Conservation (phyloP, 64 coral and sea anemone genomes). For the Pocillopora damicornis region DNA sequence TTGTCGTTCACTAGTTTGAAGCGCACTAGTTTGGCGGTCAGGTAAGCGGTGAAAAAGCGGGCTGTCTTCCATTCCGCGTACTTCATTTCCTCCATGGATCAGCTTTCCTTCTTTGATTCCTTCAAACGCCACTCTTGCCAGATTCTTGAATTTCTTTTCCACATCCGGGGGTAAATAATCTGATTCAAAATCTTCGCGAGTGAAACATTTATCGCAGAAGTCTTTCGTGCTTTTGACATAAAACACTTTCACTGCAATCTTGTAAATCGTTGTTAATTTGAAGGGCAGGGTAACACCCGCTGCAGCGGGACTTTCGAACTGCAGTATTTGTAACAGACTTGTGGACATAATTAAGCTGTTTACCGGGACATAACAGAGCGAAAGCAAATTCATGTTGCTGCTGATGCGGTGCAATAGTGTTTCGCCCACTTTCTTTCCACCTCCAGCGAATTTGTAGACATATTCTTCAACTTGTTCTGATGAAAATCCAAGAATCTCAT, state of each 20-base stretch:
- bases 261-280: conserved; percentile 42
- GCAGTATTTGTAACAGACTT: too few species aligned
- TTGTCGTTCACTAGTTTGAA: background rate
- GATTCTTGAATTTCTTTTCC: too few species aligned
- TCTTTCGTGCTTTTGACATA: background rate
- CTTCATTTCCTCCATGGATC: too few species aligned
- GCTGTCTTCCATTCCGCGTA: conserved; percentile 17
- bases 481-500: conserved; percentile 70
- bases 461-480: background rate
- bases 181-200: too few species aligned
- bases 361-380: background rate
- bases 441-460: conserved; percentile 30
- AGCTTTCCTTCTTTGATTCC: too few species aligned
- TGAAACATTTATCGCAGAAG: too few species aligned
- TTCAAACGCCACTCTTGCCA: too few species aligned
- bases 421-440: background rate
- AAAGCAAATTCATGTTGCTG: conserved; percentile 29
- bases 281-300: background rate
- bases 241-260: background rate
- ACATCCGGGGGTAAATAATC: too few species aligned
- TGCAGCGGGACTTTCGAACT: background rate
- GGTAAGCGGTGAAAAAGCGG: conserved; percentile 54
- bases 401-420: conserved; percentile 27
- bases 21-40: background rate
- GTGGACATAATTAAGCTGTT: too few species aligned